Conservation (phyloP, 1,140 invertebrate species). For the Solenopsis invicta region DNA sequence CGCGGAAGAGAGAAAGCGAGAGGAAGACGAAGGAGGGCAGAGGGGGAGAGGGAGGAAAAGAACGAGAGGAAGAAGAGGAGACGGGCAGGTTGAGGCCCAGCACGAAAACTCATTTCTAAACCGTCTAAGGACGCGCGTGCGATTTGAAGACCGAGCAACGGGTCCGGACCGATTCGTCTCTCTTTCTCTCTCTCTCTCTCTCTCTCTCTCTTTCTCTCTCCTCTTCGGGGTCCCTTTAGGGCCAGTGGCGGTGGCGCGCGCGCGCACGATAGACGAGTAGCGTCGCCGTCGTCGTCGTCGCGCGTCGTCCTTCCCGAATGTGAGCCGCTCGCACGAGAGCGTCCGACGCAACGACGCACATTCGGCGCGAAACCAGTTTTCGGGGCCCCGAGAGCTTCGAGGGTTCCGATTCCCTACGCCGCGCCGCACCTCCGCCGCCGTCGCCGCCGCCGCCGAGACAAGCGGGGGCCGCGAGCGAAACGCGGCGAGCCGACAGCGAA, state of each 20-base stretch:
- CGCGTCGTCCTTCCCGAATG: conserved; percentile 43
- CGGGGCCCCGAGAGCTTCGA: too few relatives aligned
- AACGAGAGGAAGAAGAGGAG: not conserved
- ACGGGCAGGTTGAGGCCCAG: conserved; percentile 32
- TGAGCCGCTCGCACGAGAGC: too few relatives aligned
- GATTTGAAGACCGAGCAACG: conserved; percentile 62
- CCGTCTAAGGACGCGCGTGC: conserved; percentile 70
- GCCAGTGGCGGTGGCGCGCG: too few relatives aligned
- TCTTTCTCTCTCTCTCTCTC: too few relatives aligned
- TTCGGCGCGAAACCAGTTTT: conserved; percentile 75
- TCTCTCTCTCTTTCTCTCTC: too few relatives aligned
- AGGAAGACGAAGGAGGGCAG: conserved; percentile 6
- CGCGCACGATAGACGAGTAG: too few relatives aligned
- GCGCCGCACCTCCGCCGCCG: too few relatives aligned
- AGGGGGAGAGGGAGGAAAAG: not conserved
- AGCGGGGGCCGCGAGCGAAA: conserved; percentile 19
- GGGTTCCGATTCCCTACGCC: too few relatives aligned
- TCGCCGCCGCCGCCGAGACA: too few relatives aligned
- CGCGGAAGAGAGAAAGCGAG: conserved; percentile 65
- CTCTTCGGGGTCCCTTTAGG: conserved; percentile 7
- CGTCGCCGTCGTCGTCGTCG: conserved; percentile 25
- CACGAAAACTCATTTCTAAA: conserved; percentile 81
- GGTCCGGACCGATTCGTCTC: conserved; percentile 61
- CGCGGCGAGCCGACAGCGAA: conserved; percentile 40
- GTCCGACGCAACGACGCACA: too few relatives aligned